Evolutionary conservation across 2,113 vertebrate species (phyloP).

Genomic region (Empidonax traillii): DNA sequence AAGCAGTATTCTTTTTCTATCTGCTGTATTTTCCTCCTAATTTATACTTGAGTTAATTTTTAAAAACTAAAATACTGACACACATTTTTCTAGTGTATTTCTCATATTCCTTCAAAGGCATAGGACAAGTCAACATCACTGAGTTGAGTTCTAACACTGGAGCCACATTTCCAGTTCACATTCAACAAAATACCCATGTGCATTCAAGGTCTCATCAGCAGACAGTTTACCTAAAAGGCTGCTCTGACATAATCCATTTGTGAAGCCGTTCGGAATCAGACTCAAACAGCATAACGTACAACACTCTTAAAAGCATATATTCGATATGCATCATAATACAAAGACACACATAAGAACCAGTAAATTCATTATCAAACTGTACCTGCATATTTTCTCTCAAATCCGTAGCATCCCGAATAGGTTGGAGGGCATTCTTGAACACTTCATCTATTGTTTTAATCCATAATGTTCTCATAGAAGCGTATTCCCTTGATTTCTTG

Average conservation of each 20-base stretch:
- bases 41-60: background rate
- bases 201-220: background rate
- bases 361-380: slow-evolving; percentile 13
- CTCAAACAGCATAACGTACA: background rate
- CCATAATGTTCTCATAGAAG: slow-evolving; percentile 90
- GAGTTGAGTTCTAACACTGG: background rate
- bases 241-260: background rate
- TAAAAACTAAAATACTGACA: background rate
- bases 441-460: slow-evolving; percentile 94
- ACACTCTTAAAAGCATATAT: background rate
- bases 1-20: background rate
- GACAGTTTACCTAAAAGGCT: background rate
- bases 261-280: background rate
- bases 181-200: background rate
- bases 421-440: slow-evolving; percentile 90
- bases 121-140: background rate
- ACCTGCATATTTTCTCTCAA: slow-evolving; percentile 99
- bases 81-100: background rate
- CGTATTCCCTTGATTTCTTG: slow-evolving; percentile 92
- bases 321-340: background rate
- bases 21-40: background rate
- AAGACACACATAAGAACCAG: background rate
- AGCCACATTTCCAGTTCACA: background rate
- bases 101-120: background rate
- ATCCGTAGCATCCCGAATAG: slow-evolving; percentile 92